Conservation (phyloP, 2,888 invertebrate species). For the Mechanitis messenoides region DNA sequence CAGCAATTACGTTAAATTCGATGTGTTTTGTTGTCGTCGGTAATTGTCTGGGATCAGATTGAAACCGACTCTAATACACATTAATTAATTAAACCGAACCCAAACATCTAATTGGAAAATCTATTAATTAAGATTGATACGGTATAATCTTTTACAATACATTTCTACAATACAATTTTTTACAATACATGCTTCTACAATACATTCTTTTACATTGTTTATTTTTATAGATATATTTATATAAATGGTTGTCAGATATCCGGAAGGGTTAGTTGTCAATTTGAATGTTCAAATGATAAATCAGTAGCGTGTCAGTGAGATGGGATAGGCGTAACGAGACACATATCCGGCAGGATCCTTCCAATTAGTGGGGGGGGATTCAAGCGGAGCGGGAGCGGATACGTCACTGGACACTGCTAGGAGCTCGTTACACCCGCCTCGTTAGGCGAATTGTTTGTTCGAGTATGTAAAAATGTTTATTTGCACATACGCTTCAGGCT, state of each 20-base stretch:
- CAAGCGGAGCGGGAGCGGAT: constrained; percentile 30
- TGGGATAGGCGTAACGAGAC: constrained; percentile 59
- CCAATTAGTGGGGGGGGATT: constrained; percentile 54
- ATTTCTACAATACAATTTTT: no score
- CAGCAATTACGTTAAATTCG: constrained; percentile 74
- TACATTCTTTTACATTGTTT: neutral
- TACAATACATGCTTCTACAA: no score
- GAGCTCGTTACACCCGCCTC: constrained; percentile 71
- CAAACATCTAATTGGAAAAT: constrained; percentile 66
- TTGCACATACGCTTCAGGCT: constrained; percentile 74
- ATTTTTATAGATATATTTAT: neutral
- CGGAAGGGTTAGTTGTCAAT: constrained; percentile 47
- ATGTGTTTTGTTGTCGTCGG: constrained; percentile 70
- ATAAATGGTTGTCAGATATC: constrained; percentile 6
- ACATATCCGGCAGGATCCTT: constrained; percentile 66
- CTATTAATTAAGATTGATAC: constrained; percentile 57
- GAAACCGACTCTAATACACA: constrained; percentile 68
- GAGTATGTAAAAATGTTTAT: constrained; percentile 77
- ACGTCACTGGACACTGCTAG: constrained; percentile 37
- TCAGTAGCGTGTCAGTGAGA: constrained; percentile 54
- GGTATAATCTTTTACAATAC: constrained; percentile 21
- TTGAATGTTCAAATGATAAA: constrained; percentile 62
- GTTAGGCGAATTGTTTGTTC: constrained; percentile 76
- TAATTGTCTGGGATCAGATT: constrained; percentile 71
- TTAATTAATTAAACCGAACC: constrained; percentile 63